phyloP scores from a whole-genome alignment of 2,888 invertebrate genomes.

The Ecdyonurus torrentis region DNA sequence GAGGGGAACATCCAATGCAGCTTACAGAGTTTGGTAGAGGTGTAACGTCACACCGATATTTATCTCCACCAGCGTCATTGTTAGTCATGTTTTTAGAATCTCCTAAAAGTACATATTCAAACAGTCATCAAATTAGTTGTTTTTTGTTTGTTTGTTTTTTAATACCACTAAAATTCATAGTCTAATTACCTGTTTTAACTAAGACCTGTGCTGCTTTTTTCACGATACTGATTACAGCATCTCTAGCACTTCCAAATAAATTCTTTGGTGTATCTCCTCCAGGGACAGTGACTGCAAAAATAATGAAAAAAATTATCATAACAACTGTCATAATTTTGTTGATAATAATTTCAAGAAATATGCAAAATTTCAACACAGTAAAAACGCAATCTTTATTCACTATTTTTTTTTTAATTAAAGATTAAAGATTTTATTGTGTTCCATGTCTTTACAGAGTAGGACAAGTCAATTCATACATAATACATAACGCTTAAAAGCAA shows the following conservation, averaged over 20 bases:
- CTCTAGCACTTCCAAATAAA: conserved; percentile 71
- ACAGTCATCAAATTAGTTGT: neutral
- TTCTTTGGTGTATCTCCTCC: conserved; percentile 35
- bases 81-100: neutral
- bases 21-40: neutral
- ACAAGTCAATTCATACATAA: too few relatives aligned
- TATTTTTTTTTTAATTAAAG: too few relatives aligned
- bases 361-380: too few relatives aligned
- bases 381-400: too few relatives aligned
- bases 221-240: conserved; percentile 81
- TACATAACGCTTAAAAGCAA: too few relatives aligned
- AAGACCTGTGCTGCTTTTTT: conserved; percentile 80
- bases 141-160: neutral
- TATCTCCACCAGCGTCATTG: neutral
- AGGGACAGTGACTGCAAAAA: neutral
- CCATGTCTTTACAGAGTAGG: too few relatives aligned
- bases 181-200: conserved; percentile 32
- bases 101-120: neutral
- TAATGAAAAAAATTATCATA: too few relatives aligned
- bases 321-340: too few relatives aligned
- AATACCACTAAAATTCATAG: neutral
- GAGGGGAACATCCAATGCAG: neutral
- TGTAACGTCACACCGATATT: neutral
- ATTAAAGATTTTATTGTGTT: too few relatives aligned
- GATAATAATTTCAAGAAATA: too few relatives aligned